Evolutionary conservation across 1,140 invertebrate species (phyloP).

Genomic region (Lepidurus packardi): DNA sequence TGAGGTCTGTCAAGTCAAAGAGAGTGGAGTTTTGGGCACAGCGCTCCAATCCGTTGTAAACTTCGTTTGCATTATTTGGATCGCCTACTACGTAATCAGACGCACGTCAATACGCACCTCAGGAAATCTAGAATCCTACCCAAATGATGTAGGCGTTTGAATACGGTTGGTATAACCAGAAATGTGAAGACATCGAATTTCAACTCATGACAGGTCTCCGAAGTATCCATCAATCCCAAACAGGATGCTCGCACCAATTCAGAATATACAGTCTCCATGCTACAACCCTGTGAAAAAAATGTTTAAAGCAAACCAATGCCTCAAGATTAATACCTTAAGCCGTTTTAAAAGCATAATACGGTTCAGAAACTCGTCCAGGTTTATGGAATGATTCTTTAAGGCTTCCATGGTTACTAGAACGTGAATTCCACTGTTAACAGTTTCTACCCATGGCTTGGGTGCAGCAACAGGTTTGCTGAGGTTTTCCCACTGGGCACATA

Average conservation of each 20-base stretch:
- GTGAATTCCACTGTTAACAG: background rate
- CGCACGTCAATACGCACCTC: background rate
- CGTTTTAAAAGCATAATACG: background rate
- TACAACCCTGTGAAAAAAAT: background rate
- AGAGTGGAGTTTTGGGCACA: slow-evolving; percentile 72
- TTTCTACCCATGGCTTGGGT: background rate
- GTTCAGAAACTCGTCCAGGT: background rate
- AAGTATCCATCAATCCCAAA: slow-evolving; percentile 75
- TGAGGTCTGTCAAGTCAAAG: slow-evolving; percentile 80
- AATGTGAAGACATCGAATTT: slow-evolving; percentile 91
- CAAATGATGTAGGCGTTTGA: slow-evolving; percentile 37
- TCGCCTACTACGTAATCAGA: background rate
- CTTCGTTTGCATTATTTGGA: slow-evolving; percentile 46
- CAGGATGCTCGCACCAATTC: slow-evolving; percentile 84
- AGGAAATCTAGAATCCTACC: slow-evolving; percentile 33
- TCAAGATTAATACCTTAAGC: background rate
- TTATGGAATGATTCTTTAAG: slow-evolving; percentile 8
- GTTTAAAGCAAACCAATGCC: background rate
- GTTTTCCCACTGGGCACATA: background rate
- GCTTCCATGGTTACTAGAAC: slow-evolving; percentile 14
- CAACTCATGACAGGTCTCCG: slow-evolving; percentile 68
- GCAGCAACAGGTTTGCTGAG: background rate
- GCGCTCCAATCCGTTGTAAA: slow-evolving; percentile 74
- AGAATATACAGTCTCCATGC: slow-evolving; percentile 56
- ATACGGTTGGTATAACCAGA: slow-evolving; percentile 66